These are phyloP conservation scores for Urosaurus nigricauda DNA, from an alignment of 2,797 vertebrate species.

Conservation along the genomic window DNA sequence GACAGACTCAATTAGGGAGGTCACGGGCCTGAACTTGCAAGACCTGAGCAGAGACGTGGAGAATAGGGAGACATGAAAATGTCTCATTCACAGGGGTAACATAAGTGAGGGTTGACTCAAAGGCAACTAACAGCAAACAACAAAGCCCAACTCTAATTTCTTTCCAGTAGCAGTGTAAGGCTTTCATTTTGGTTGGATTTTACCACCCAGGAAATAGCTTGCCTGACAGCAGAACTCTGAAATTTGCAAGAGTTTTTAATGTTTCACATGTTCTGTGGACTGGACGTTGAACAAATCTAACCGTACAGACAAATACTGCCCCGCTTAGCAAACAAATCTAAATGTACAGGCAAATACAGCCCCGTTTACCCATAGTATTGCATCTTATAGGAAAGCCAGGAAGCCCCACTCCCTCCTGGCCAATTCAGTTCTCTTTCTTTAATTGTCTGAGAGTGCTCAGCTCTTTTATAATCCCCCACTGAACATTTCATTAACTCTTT, in stretches of 20 bases:
- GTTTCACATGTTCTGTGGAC: not conserved
- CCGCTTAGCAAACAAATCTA: not conserved
- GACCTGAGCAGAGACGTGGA: no score
- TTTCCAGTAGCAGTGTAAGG: not conserved
- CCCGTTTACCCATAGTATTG: not conserved
- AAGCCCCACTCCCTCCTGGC: conserved; percentile 68
- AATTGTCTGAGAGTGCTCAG: conserved; percentile 72
- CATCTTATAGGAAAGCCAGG: conserved; percentile 61
- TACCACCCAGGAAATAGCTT: not conserved
- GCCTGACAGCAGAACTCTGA: not conserved
- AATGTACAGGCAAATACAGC: not conserved
- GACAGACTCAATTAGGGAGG: no score
- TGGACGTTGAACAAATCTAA: not conserved
- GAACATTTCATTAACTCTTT: conserved; percentile 70
- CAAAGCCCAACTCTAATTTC: not conserved
- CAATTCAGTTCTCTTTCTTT: conserved; percentile 74
- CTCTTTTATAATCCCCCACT: conserved; percentile 71
- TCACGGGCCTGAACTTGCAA: no score
- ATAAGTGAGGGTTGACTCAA: no score
- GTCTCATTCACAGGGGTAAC: no score
- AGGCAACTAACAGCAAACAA: no score
- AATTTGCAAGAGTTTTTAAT: not conserved
- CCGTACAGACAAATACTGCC: no score
- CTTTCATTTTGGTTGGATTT: not conserved
- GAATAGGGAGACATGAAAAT: no score